Evolutionary conservation across 1,140 invertebrate genomes (phyloP).

Genomic region (Lepidotrigona ventralis): DNA sequence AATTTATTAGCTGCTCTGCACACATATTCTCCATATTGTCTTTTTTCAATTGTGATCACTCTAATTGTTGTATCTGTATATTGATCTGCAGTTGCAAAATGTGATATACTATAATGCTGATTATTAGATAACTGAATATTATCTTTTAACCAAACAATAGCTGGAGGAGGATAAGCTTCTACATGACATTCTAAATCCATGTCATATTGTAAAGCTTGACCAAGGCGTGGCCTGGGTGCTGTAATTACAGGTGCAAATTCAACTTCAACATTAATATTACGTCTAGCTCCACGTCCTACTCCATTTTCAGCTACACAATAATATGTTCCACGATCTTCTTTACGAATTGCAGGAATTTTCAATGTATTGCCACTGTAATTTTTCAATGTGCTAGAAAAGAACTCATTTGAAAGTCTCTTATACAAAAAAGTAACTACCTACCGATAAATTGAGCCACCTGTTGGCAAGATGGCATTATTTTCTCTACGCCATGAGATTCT

Average conservation of each 20-base stretch:
- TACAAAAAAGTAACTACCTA: conserved; percentile 52
- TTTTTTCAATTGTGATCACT: conserved; percentile 94
- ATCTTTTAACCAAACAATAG: conserved; percentile 93
- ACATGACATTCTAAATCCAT: conserved; percentile 96
- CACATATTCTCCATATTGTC: conserved; percentile 92
- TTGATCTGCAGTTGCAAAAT: conserved; percentile 94
- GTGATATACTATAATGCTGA: conserved; percentile 93
- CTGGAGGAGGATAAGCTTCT: conserved; percentile 94
- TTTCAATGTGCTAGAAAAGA: background rate
- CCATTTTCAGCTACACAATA: conserved; percentile 96
- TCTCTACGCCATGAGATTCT: conserved; percentile 94
- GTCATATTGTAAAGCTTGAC: conserved; percentile 94
- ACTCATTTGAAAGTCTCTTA: background rate
- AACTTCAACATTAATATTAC: conserved; percentile 94
- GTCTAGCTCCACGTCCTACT: conserved; percentile 89
- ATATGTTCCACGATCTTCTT: conserved; percentile 94
- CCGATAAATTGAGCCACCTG: conserved; percentile 89
- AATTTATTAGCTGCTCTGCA: conserved; percentile 94
- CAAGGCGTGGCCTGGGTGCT: conserved; percentile 88
- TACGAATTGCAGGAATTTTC: conserved; percentile 89
- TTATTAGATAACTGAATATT: conserved; percentile 90
- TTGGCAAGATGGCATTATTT: conserved; percentile 95
- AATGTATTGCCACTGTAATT: conserved; percentile 88
- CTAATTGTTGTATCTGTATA: conserved; percentile 93
- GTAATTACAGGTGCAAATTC: conserved; percentile 93